phyloP scores from a whole-genome alignment of 1,140 invertebrate species.

The Metaphire vulgaris region DNA sequence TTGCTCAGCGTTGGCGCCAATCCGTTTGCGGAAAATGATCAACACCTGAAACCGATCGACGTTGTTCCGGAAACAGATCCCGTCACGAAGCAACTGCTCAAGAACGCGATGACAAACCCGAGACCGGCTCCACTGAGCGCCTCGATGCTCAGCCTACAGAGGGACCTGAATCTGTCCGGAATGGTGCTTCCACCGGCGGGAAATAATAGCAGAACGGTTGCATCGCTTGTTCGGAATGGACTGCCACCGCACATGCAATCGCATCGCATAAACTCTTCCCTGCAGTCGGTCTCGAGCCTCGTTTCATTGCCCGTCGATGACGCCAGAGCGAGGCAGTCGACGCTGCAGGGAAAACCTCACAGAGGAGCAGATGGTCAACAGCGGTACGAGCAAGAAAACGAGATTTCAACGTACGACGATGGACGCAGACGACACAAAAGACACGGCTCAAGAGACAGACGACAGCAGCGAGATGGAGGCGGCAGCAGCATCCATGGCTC shows the following conservation, averaged over 20 bases:
- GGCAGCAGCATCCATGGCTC: not conserved
- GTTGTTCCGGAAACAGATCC: conserved; percentile 28
- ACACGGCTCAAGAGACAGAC: not conserved
- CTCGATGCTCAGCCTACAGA: not conserved
- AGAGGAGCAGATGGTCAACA: not conserved
- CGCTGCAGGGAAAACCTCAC: not conserved
- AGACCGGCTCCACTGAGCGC: conserved; percentile 7
- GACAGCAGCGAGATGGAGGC: conserved; percentile 3
- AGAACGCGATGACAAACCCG: conserved; percentile 27
- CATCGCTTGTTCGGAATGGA: not conserved
- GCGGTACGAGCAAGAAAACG: not conserved
- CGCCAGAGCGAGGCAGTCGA: not conserved
- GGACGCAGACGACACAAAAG: not conserved
- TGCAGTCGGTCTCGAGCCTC: not conserved
- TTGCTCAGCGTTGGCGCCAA: conserved; percentile 29
- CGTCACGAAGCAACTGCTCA: conserved; percentile 30
- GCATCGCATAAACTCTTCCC: not conserved
- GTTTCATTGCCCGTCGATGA: not conserved
- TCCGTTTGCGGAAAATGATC: conserved; percentile 26
- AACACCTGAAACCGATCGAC: conserved; percentile 29
- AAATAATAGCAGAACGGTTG: not conserved
- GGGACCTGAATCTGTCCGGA: not conserved
- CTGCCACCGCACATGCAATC: not conserved
- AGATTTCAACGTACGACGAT: conserved; percentile 1
- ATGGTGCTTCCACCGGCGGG: not conserved